phyloP scores from a whole-genome alignment of 2,113 vertebrate genomes.

The Aldabrachelys gigantea region DNA sequence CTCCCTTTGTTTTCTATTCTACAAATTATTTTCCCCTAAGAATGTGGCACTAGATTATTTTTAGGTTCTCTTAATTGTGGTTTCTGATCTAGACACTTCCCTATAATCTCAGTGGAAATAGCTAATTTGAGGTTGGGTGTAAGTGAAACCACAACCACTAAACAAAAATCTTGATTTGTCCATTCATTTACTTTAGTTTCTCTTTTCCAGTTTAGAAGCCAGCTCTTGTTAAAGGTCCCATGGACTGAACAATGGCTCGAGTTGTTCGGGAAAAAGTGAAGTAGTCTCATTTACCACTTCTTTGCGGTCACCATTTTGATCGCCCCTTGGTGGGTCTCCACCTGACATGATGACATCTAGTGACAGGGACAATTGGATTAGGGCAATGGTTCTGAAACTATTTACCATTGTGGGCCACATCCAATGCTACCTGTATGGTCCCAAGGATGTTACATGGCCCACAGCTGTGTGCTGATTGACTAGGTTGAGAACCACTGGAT shows the following conservation, averaged over 20 bases:
- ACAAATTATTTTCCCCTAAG: neutral
- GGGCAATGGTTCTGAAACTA: no score
- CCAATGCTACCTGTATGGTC: no score
- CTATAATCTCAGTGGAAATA: neutral
- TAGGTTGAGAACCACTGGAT: no score
- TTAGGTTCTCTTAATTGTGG: neutral
- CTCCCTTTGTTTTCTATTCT: neutral
- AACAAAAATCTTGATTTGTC: neutral
- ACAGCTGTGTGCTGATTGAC: no score
- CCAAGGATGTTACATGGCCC: no score
- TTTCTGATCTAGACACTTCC: neutral
- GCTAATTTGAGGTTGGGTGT: neutral
- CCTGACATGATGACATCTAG: neutral
- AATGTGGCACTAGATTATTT: neutral
- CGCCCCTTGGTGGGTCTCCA: no score
- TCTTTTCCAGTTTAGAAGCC: neutral
- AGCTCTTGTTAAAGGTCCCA: neutral
- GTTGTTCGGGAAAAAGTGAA: neutral
- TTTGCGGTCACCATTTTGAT: neutral
- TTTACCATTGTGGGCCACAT: no score
- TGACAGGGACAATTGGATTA: neutral
- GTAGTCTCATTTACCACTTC: neutral
- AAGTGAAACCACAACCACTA: neutral
- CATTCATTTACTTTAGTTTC: neutral
- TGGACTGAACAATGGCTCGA: neutral